Evolutionary conservation across 2,797 vertebrate genomes (phyloP).

Genomic region (Syndactyla subalaris): DNA sequence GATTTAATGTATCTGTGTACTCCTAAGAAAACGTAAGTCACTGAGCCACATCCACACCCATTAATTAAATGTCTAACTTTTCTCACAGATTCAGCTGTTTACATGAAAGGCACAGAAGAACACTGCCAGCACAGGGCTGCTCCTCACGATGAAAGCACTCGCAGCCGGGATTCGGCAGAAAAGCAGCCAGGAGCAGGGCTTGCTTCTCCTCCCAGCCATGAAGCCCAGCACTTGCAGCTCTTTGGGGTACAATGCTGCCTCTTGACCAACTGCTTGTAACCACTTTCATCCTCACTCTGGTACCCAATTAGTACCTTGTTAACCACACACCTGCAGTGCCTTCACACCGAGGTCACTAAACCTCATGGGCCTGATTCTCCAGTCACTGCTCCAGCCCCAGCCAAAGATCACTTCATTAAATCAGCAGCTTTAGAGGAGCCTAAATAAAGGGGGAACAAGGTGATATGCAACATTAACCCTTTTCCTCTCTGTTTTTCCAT

Average conservation of each 20-base stretch:
- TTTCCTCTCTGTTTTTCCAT: slow-evolving; percentile 61
- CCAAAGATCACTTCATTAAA: neutral
- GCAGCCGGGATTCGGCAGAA: neutral
- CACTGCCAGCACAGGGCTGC: neutral
- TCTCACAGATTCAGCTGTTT: neutral
- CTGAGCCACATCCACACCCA: neutral
- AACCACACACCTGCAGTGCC: slow-evolving; percentile 67
- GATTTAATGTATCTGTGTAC: neutral
- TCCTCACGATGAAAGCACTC: slow-evolving; percentile 11
- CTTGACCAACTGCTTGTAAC: slow-evolving; percentile 59
- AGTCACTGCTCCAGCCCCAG: neutral
- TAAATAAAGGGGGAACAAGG: neutral
- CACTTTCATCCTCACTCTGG: slow-evolving; percentile 48
- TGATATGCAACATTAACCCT: slow-evolving; percentile 65
- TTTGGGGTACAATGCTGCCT: slow-evolving; percentile 26
- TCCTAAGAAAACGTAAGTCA: neutral
- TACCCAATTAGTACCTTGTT: slow-evolving; percentile 75
- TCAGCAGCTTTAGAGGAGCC: neutral
- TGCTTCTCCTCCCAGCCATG: slow-evolving; percentile 22
- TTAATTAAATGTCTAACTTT: neutral
- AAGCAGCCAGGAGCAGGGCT: slow-evolving; percentile 28
- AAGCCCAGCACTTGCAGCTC: slow-evolving; percentile 14
- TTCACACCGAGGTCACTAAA: slow-evolving; percentile 42
- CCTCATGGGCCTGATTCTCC: slow-evolving; percentile 18
- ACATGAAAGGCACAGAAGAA: neutral